phyloP scores from a whole-genome alignment of 37 sponge, comb jelly and placozoan species.

The Dysidea cf. avara region DNA sequence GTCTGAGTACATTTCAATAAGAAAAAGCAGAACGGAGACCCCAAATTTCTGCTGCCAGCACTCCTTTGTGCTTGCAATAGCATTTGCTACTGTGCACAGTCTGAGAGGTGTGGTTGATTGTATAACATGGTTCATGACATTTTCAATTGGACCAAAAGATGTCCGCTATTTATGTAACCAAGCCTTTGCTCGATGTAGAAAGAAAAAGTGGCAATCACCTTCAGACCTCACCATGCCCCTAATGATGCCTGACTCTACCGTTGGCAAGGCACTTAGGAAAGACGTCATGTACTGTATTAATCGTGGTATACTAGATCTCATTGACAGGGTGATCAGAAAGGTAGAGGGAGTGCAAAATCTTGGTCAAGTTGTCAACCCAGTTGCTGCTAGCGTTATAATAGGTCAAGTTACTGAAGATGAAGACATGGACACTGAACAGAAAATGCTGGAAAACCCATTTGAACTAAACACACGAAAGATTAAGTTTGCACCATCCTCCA shows the following conservation, averaged over 20 bases:
- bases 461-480: constrained; percentile 41
- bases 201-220: neutral
- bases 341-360: constrained; percentile 9
- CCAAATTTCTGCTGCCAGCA: constrained; percentile 11
- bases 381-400: constrained; percentile 47
- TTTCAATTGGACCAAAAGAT: constrained; percentile 56
- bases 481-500: constrained; percentile 25
- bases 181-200: neutral
- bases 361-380: constrained; percentile 43
- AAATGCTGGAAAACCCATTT: too few relatives aligned
- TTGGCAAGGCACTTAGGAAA: constrained; percentile 62
- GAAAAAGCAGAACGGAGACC: neutral
- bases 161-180: neutral
- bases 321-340: constrained; percentile 8
- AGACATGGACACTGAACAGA: constrained; percentile 10
- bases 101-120: constrained; percentile 71
- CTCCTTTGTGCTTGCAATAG: constrained; percentile 15
- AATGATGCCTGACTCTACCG: constrained; percentile 38
- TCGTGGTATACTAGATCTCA: constrained; percentile 70
- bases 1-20: constrained; percentile 9
- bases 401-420: constrained; percentile 36
- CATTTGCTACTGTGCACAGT: constrained; percentile 68
- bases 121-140: constrained; percentile 69
- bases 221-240: constrained; percentile 27
- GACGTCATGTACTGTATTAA: constrained; percentile 81